A percentile compares a stretch with the other conserved stretches of the same genome.
Conservation (phyloP, 2,888 invertebrate species). For the Clanis bilineata region DNA sequence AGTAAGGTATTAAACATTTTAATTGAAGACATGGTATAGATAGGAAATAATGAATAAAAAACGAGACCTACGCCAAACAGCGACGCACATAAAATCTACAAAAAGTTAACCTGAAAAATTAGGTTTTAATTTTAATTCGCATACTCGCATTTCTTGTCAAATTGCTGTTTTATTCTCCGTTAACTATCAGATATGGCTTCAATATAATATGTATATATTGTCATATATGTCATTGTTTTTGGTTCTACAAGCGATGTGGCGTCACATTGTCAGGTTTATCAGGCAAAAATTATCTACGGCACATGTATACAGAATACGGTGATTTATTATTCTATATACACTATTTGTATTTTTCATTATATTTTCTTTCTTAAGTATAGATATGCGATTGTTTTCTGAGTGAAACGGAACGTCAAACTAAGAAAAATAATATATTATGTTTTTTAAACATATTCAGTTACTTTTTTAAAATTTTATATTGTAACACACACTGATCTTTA, state of each 20-base stretch:
- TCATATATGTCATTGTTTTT: background rate
- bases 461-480: too few species aligned
- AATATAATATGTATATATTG: background rate
- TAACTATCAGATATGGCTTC: background rate
- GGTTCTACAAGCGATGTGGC: constrained; percentile 1
- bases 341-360: constrained; percentile 10
- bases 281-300: background rate
- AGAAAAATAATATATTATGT: background rate
- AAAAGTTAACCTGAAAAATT: background rate
- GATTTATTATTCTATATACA: background rate
- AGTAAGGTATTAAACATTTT: background rate
- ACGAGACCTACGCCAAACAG: background rate
- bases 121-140: constrained; percentile 1
- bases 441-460: too few species aligned
- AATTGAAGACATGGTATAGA: too few species aligned
- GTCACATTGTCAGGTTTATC: constrained; percentile 1
- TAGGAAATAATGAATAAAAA: background rate
- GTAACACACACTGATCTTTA: too few species aligned
- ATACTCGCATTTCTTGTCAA: constrained; percentile 7
- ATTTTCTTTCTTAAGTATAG: constrained; percentile 10
- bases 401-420: constrained; percentile 2
- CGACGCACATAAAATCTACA: background rate
- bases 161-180: constrained; percentile 6
- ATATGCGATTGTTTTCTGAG: constrained; percentile 4
- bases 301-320: constrained; percentile 11